Conservation (phyloP, 1,140 invertebrate species). For the Brachionus manjavacas region DNA sequence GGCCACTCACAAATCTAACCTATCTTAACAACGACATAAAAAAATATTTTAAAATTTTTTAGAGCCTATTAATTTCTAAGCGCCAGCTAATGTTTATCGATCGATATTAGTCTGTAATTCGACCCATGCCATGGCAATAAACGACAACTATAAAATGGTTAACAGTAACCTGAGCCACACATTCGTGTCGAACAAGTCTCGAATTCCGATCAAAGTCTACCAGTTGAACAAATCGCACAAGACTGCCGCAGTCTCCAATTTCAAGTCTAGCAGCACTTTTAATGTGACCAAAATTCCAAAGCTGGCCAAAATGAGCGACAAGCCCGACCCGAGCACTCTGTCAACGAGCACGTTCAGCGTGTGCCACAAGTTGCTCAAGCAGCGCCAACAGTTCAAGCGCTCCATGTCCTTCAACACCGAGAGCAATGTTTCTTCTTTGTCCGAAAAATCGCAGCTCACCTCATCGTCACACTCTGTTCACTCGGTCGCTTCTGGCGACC, state of each 20-base stretch:
- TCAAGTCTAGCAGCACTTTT: background rate
- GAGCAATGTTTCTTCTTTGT: background rate
- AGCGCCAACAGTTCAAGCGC: background rate
- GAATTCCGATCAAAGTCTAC: background rate
- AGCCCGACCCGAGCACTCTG: background rate
- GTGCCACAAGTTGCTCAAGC: background rate
- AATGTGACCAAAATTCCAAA: background rate
- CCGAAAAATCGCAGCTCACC: background rate
- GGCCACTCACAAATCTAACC: background rate
- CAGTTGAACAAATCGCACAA: background rate
- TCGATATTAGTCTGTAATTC: background rate
- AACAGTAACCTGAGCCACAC: background rate
- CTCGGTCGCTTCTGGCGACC: background rate
- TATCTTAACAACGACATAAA: slow-evolving; percentile 1
- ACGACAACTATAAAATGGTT: background rate
- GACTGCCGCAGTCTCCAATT: background rate
- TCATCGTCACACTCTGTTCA: background rate
- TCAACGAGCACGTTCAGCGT: background rate
- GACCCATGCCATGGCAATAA: background rate
- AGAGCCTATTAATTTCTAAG: background rate
- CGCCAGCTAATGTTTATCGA: background rate
- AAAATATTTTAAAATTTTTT: background rate
- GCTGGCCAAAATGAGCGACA: background rate
- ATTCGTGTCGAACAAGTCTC: background rate
- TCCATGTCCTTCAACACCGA: background rate